Conservation (phyloP, 1,140 invertebrate genomes). For the fruit fly (Drosophila melanogaster) region DNA sequence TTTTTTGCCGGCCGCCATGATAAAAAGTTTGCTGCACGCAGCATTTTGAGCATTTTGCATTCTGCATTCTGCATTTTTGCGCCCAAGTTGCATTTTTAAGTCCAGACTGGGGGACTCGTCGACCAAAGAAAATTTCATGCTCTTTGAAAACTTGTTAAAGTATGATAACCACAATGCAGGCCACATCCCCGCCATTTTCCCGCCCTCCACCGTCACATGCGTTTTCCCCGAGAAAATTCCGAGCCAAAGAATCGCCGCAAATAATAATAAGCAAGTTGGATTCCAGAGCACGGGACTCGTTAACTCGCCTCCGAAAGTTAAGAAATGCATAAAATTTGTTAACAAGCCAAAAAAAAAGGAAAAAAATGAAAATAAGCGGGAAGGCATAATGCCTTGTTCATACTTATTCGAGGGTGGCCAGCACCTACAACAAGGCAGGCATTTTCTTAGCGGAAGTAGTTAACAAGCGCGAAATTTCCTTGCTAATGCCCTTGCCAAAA, state of each 20-base stretch:
- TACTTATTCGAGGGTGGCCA: constrained; percentile 31
- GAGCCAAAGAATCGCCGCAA: constrained; percentile 54
- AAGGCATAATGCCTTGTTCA: constrained; percentile 31
- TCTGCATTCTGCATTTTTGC: constrained; percentile 35
- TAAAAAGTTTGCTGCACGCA: constrained; percentile 77
- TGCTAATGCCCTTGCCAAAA: constrained; percentile 12
- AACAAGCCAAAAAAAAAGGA: constrained; percentile 54
- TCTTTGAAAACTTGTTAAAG: constrained; percentile 83
- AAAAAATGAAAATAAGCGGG: constrained; percentile 9
- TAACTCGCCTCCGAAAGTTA: constrained; percentile 76
- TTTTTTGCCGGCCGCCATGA: constrained; percentile 40
- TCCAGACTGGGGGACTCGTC: constrained; percentile 32
- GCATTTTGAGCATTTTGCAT: constrained; percentile 66
- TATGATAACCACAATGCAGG: constrained; percentile 83
- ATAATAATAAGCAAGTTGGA: constrained; percentile 80
- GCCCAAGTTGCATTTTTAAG: constrained; percentile 47
- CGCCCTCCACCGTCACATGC: not conserved
- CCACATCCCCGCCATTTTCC: constrained; percentile 10
- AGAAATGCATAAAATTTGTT: constrained; percentile 83
- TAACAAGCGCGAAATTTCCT: constrained; percentile 67
- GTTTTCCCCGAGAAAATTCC: constrained; percentile 8
- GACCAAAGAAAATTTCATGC: constrained; percentile 77
- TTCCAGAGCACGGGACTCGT: constrained; percentile 60
- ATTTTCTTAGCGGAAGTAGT: constrained; percentile 77
- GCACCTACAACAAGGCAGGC: constrained; percentile 31